phyloP scores from a whole-genome alignment of 2,888 invertebrate genomes.

The Nemapogon koenigi region DNA sequence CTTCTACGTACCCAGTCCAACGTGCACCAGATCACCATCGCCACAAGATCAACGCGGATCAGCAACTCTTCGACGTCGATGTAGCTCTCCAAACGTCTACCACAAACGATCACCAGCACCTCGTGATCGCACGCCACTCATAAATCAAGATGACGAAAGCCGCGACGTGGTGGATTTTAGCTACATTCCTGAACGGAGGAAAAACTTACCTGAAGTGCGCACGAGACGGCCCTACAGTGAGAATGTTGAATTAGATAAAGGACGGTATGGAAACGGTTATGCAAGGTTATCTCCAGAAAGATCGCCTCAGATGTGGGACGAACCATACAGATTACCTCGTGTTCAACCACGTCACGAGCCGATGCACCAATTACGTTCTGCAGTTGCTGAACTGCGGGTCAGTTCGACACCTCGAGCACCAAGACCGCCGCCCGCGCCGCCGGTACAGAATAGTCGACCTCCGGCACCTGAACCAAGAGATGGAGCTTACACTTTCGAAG shows the following conservation, averaged over 20 bases:
- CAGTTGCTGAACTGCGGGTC: slow-evolving; percentile 49
- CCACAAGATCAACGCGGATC: slow-evolving; percentile 46
- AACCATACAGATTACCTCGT: slow-evolving; percentile 48
- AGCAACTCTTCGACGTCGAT: slow-evolving; percentile 40
- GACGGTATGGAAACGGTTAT: slow-evolving; percentile 45
- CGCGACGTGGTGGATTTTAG: slow-evolving; percentile 45
- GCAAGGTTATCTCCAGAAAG: slow-evolving; percentile 33
- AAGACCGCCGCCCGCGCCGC: slow-evolving; percentile 44
- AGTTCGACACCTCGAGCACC: slow-evolving; percentile 46
- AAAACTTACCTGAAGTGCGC: slow-evolving; percentile 33
- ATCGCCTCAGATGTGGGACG: slow-evolving; percentile 46
- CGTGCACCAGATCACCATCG: slow-evolving; percentile 50
- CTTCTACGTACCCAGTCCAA: slow-evolving; percentile 75
- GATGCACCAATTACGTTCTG: slow-evolving; percentile 44
- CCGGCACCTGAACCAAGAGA: slow-evolving; percentile 52
- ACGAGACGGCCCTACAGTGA: slow-evolving; percentile 52
- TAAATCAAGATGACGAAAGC: slow-evolving; percentile 44
- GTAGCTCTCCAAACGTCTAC: slow-evolving; percentile 56
- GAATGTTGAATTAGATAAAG: slow-evolving; percentile 46
- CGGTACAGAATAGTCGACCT: slow-evolving; percentile 30
- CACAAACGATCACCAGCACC: slow-evolving; percentile 32
- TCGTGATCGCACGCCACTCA: slow-evolving; percentile 37
- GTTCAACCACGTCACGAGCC: slow-evolving; percentile 46
- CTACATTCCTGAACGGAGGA: slow-evolving; percentile 40
- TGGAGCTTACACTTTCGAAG: slow-evolving; percentile 45